phyloP scores from a whole-genome alignment of 2,888 invertebrate species.

The Galerucella calmariensis region DNA sequence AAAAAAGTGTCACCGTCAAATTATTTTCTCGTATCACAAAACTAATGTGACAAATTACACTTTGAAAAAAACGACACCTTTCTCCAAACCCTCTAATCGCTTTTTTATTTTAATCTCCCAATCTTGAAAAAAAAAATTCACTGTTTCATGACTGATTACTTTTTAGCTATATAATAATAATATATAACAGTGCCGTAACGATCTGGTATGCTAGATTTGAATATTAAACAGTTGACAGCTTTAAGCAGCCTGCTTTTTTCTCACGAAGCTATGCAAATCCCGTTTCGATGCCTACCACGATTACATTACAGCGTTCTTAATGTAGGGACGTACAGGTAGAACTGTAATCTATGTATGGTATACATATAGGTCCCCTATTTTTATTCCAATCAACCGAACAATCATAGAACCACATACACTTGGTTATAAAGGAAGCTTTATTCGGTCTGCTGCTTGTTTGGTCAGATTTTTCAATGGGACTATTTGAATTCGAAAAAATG shows the following conservation, averaged over 20 bases:
- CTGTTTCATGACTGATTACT: slow-evolving; percentile 54
- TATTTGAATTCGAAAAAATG: slow-evolving; percentile 50
- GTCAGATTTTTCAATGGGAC: slow-evolving; percentile 50
- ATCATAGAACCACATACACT: slow-evolving; percentile 35
- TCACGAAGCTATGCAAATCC: slow-evolving; percentile 60
- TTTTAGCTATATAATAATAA: slow-evolving; percentile 43
- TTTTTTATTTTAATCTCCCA: slow-evolving; percentile 55
- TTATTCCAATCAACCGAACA: slow-evolving; percentile 42
- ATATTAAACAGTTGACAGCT: slow-evolving; percentile 54
- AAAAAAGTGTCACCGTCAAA: slow-evolving; percentile 53
- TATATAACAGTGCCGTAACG: slow-evolving; percentile 46
- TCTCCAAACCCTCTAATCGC: slow-evolving; percentile 50
- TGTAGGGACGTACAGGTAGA: slow-evolving; percentile 15
- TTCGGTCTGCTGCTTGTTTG: slow-evolving; percentile 39
- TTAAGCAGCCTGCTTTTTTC: slow-evolving; percentile 58
- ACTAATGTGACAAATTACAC: slow-evolving; percentile 55
- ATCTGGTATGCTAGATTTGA: slow-evolving; percentile 46
- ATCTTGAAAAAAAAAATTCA: slow-evolving; percentile 40
- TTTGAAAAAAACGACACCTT: slow-evolving; percentile 42
- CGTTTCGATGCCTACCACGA: slow-evolving; percentile 41
- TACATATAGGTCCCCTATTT: slow-evolving; percentile 45
- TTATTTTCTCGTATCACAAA: slow-evolving; percentile 54
- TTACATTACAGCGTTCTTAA: slow-evolving; percentile 37
- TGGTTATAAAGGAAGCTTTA: slow-evolving; percentile 24
- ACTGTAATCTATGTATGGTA: slow-evolving; percentile 39